A percentile compares a stretch with the other conserved stretches of the same genome.
These are phyloP conservation scores for Arenaria interpres DNA, from an alignment of 2,113 vertebrate genomes.

Conservation along the genomic window DNA sequence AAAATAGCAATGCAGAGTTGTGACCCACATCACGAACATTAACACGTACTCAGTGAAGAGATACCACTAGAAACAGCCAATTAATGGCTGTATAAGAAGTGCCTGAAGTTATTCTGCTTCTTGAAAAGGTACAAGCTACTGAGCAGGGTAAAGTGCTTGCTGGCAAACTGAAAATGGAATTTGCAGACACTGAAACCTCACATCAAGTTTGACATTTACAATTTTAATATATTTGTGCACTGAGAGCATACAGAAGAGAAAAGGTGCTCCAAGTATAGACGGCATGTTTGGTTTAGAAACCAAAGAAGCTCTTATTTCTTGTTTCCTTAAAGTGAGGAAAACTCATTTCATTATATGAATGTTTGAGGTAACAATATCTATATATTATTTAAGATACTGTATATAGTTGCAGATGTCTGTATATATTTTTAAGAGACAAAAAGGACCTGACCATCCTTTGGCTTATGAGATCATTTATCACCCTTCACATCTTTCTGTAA, in stretches of 20 bases:
- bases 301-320: neutral
- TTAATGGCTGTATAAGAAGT: neutral
- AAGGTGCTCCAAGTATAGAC: neutral
- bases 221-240: neutral
- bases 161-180: neutral
- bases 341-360: neutral
- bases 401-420: neutral
- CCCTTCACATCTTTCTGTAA: neutral
- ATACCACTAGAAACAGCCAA: slow-evolving; percentile 8
- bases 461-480: neutral
- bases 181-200: neutral
- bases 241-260: neutral
- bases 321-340: neutral
- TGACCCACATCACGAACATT: slow-evolving; percentile 43
- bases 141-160: neutral
- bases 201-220: neutral
- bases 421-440: neutral
- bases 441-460: neutral
- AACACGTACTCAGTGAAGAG: neutral
- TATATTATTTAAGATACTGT: neutral
- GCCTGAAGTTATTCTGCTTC: neutral
- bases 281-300: neutral
- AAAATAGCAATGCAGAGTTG: neutral
- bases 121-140: neutral
- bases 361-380: neutral